A percentile compares a stretch with the other conserved stretches of the same genome.
Evolutionary conservation across 2,113 vertebrate species (phyloP).

Genomic region (Nycticryphes semicollaris): DNA sequence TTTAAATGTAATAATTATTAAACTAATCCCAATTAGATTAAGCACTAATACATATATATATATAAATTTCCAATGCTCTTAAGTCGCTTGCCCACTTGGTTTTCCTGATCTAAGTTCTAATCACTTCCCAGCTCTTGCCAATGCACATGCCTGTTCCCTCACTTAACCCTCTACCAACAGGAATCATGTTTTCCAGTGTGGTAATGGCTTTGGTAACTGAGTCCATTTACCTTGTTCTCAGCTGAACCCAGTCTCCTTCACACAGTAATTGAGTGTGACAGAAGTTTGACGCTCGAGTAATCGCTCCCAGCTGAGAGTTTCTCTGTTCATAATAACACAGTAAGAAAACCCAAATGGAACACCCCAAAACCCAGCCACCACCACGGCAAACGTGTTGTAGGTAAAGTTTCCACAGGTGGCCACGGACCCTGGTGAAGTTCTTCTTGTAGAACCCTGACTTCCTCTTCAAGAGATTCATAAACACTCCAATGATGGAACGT

Average conservation of each 20-base stretch:
- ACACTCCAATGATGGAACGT: not conserved
- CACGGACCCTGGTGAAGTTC: not conserved
- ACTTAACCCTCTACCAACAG: not conserved
- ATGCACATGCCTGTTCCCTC: not conserved
- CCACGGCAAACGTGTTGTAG: not conserved
- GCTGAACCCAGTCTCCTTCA: not conserved
- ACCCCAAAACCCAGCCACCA: not conserved
- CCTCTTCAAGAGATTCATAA: not conserved
- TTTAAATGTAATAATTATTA: not conserved
- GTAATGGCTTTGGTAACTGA: no score
- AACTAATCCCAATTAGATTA: constrained; percentile 7
- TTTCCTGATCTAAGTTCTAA: not conserved
- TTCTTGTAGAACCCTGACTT: not conserved
- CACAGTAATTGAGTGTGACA: not conserved
- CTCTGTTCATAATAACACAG: not conserved
- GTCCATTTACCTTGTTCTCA: not conserved
- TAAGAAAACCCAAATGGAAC: not conserved
- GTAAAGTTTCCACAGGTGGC: not conserved
- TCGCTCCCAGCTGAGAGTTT: not conserved
- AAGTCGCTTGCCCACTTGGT: not conserved
- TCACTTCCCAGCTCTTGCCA: not conserved
- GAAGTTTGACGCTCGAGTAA: not conserved
- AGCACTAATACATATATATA: not conserved
- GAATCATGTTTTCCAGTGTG: not conserved
- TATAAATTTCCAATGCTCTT: not conserved